Conservation (phyloP, 2,113 vertebrate species). For the Hylia prasina region DNA sequence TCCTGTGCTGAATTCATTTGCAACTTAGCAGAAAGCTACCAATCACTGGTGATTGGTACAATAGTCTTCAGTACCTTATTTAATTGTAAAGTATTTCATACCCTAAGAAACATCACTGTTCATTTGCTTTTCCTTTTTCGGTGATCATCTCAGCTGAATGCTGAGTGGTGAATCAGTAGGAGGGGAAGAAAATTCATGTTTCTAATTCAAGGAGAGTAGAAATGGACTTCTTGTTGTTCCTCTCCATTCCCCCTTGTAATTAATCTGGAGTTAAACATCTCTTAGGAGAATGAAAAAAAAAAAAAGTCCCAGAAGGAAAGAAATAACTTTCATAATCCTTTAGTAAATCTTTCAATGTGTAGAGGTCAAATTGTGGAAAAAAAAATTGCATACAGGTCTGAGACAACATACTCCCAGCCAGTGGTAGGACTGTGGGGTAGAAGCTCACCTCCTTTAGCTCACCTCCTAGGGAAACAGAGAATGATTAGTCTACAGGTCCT, state of each 20-base stretch:
- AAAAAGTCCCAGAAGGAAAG: background rate
- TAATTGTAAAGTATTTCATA: constrained; percentile 80
- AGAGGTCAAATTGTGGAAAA: background rate
- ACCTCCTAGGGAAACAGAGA: background rate
- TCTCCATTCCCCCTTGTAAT: background rate
- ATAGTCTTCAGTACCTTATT: constrained; percentile 68
- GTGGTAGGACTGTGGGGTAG: background rate
- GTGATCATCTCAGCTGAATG: constrained; percentile 70
- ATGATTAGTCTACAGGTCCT: background rate
- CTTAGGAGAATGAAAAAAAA: background rate
- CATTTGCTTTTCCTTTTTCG: constrained; percentile 75
- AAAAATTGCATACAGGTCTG: background rate
- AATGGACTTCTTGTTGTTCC: constrained; percentile 46
- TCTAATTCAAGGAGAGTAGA: constrained; percentile 67
- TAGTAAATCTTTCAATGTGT: background rate
- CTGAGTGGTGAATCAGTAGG: constrained; percentile 72
- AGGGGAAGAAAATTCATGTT: constrained; percentile 71
- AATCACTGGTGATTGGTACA: constrained; percentile 71
- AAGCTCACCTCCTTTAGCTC: background rate
- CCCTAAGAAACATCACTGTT: constrained; percentile 69
- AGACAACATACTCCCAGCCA: background rate
- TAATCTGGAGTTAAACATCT: background rate
- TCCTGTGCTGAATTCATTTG: constrained; percentile 79
- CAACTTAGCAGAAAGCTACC: constrained; percentile 73
- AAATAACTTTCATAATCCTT: background rate